These are phyloP conservation scores for Pandion haliaetus DNA, from an alignment of 2,113 vertebrate species.

Conservation along the genomic window DNA sequence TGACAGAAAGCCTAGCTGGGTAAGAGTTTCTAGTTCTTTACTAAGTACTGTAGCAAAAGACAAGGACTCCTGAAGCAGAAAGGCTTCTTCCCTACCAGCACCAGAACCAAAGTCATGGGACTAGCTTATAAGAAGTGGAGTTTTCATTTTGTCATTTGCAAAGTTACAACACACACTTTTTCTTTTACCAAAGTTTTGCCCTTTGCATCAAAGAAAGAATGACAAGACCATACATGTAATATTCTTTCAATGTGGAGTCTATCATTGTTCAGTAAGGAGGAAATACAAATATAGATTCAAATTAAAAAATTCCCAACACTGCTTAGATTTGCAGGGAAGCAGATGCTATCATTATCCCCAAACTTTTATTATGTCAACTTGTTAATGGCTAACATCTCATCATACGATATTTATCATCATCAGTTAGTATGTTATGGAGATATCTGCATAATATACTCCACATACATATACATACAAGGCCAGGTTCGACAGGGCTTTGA, in stretches of 20 bases:
- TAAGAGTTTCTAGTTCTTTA: background rate
- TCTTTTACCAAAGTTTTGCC: background rate
- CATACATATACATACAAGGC: no score
- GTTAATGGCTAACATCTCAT: background rate
- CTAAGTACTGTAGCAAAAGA: background rate
- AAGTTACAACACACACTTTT: background rate
- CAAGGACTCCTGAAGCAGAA: background rate
- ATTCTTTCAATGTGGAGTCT: background rate
- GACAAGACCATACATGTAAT: background rate
- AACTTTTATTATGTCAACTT: background rate
- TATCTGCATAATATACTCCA: background rate
- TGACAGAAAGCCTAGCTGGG: background rate
- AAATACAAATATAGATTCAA: background rate
- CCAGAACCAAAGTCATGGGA: background rate
- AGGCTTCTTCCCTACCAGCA: background rate
- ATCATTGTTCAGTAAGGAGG: background rate
- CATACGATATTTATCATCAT: background rate
- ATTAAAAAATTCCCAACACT: background rate
- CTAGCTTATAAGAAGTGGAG: background rate
- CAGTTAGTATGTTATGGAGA: background rate
- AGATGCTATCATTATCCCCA: background rate
- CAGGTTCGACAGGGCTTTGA: no score
- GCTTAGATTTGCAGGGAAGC: background rate
- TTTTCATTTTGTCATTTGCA: background rate
- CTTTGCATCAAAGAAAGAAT: background rate